Base-by-base conservation (phyloP, 2,113 vertebrate species). In the Varanus salvator region DNA sequence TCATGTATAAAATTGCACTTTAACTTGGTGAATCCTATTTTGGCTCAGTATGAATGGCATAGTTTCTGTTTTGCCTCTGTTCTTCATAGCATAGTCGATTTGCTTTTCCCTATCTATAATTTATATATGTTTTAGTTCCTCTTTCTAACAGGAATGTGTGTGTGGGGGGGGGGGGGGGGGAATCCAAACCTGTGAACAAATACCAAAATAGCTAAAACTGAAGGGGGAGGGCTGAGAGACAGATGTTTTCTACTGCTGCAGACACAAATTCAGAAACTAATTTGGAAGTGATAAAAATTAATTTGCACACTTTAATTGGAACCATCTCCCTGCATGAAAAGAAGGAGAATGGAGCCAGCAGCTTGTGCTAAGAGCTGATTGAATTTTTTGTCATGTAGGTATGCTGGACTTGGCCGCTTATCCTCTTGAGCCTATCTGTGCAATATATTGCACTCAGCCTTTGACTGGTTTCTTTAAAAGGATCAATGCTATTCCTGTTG, bases 381-480 rank as follows among this genome's bases (percentile, higher is more conserved):
- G 97, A 98, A 98, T 98, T 98, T 98, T 98, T 98, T 98, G 98
- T 98, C 96, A 97, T 97, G 97, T 97, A 98, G 97, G 98, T 97
- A 96, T 97, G 97, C 96, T 97, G 97, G 97, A 97, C 97, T 97
- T 96, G 97, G 96, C 97, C 91, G 89, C 94, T 92, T 97, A 95
- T 96, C 98, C 98, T 98, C 97, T 85, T 89, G 98, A 97, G 98
- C 95, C 97, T 95, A 92, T 97, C 96, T 95, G 77, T 97, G 98
- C 98, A 97, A 98, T 98, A 98, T 97, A 97, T 98, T 97, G 97
- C 96, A 96, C 96, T 97, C 97, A 96, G 94, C 96, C 95, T 95
- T 96, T 97, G 97, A 96, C 96, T 97, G 96, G 96, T 97, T 97
- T 96, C 97, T 97, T 97, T 97, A 94, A 96, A 97, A 96, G 97